These are phyloP conservation scores for Amphipoea lucens DNA, from an alignment of 2,888 invertebrate genomes.

Conservation along the genomic window DNA sequence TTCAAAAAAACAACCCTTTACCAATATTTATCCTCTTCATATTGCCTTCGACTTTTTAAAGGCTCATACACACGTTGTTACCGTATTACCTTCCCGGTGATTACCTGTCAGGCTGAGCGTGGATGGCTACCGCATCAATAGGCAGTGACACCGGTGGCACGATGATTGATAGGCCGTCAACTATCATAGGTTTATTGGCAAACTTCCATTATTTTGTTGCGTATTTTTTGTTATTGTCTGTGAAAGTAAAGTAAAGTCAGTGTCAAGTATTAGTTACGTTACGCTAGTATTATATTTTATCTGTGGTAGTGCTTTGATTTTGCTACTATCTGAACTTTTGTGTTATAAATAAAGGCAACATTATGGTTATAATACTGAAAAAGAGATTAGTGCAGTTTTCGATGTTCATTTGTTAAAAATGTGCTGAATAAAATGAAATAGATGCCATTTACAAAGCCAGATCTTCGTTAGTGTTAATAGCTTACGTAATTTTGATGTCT, in stretches of 20 bases:
- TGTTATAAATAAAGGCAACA: neutral
- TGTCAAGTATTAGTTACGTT: neutral
- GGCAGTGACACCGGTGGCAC: constrained; percentile 22
- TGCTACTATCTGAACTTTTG: neutral
- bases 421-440: neutral
- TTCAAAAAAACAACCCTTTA: too few relatives aligned
- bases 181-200: constrained; percentile 5
- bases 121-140: constrained; percentile 23
- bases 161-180: constrained; percentile 34
- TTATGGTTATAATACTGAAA: neutral
- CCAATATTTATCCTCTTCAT: neutral
- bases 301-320: neutral
- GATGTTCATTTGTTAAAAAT: neutral
- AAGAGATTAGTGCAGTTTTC: neutral
- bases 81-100: constrained; percentile 22
- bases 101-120: constrained; percentile 43
- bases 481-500: neutral
- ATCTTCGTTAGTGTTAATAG: neutral
- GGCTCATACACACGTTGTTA: neutral
- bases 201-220: constrained; percentile 20
- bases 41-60: neutral
- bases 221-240: neutral
- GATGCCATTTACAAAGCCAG: neutral
- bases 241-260: neutral
- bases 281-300: neutral